Percentiles rank a stretch among this genome's conserved stretches.
These are phyloP conservation scores for Adelosebastes latens DNA, from an alignment of 2,797 vertebrate species.

Conservation along the genomic window DNA sequence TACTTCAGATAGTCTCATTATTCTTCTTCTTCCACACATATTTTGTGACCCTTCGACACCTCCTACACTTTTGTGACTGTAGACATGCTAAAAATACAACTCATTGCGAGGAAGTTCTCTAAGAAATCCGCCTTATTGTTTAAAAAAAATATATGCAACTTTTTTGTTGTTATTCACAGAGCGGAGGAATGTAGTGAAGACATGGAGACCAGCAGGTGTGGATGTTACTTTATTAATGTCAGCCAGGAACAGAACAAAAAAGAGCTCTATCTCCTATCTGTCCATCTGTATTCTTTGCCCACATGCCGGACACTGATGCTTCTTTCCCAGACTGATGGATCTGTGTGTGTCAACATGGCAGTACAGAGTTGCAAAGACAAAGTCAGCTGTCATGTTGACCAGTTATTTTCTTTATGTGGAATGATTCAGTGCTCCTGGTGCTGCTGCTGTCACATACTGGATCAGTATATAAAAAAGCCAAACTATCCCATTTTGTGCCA, in stretches of 20 bases:
- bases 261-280: neutral
- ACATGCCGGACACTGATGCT: neutral
- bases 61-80: neutral
- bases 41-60: neutral
- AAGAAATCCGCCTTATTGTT: neutral
- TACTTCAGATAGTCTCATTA: neutral
- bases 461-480: neutral
- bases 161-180: neutral
- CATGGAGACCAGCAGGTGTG: conserved; percentile 30
- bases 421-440: neutral
- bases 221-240: conserved; percentile 31
- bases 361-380: conserved; percentile 28
- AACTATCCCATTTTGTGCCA: neutral
- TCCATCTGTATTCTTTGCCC: conserved; percentile 30
- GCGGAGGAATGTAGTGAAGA: conserved; percentile 6
- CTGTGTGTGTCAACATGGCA: conserved; percentile 15
- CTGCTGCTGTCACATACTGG: neutral
- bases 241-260: conserved; percentile 6
- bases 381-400: conserved; percentile 37
- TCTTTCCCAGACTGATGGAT: conserved; percentile 32
- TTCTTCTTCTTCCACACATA: neutral
- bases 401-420: conserved; percentile 10
- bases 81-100: neutral
- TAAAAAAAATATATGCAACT: neutral
- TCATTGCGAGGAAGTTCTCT: neutral